Percentiles rank a stretch among this genome's conserved stretches.
Evolutionary conservation across 2,113 vertebrate species (phyloP).

Genomic region (Oostethus manadensis): DNA sequence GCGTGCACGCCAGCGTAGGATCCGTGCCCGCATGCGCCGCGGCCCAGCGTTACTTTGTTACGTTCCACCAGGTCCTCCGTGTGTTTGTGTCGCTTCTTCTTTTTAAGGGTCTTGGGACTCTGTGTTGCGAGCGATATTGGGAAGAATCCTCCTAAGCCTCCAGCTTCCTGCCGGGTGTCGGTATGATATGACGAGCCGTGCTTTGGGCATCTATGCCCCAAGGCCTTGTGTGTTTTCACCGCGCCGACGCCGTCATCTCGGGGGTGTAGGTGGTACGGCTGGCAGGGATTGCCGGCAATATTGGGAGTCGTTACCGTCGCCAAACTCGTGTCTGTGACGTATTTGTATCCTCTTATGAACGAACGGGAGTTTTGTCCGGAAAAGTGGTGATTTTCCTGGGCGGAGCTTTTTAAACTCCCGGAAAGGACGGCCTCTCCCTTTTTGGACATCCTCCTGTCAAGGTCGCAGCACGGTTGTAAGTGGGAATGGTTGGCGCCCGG

Average conservation of each 20-base stretch:
- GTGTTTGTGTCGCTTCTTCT: conserved; percentile 31
- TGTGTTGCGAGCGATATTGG: background rate
- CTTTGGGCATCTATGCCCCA: background rate
- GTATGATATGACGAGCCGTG: background rate
- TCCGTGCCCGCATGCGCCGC: conserved; percentile 48
- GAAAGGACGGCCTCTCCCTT: conserved; percentile 18
- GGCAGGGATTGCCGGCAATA: background rate
- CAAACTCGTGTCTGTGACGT: conserved; percentile 19
- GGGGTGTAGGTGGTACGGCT: conserved; percentile 42
- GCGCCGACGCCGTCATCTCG: conserved; percentile 12
- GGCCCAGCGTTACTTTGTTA: conserved; percentile 83
- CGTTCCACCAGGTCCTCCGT: conserved; percentile 75
- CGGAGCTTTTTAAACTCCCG: background rate
- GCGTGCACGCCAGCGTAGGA: conserved; percentile 77
- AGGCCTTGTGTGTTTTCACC: background rate
- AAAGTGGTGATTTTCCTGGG: conserved; percentile 7
- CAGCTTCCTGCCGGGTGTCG: background rate
- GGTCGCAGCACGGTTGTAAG: conserved; percentile 70
- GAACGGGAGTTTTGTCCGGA: conserved; percentile 11
- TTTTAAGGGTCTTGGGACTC: background rate
- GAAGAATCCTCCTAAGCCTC: background rate
- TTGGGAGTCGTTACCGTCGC: conserved; percentile 10
- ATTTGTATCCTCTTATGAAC: conserved; percentile 28
- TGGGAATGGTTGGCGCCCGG: conserved; percentile 56
- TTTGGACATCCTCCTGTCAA: conserved; percentile 71